Base-by-base conservation (phyloP, 2,113 vertebrate species). In the Gorilla gorilla region DNA sequence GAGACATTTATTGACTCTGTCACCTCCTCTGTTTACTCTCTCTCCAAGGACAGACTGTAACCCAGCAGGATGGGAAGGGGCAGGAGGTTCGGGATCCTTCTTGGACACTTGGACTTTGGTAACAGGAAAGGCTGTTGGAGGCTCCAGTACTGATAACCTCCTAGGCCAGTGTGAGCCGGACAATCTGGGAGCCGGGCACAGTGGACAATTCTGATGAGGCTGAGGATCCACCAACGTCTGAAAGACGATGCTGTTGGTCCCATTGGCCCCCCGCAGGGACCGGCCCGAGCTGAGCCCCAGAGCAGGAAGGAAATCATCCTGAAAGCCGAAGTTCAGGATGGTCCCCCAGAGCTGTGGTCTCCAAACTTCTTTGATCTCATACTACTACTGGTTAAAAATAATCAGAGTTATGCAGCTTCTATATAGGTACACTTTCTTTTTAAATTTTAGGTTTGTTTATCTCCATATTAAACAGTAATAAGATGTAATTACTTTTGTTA, bases 1-100 rank as follows among this genome's bases (percentile, higher is more conserved):
- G 94, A 97, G 92, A 84, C 97, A 97, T 98, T 98, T 98, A 98
- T 98, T 98, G 98, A 98, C 97, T 97, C 97, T 98, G 96, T 98
- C 98, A 98, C 98, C 97, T 98, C 57, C 61, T 97, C 94, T 97
- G 97, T 97, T 98, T 97, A 97, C 72, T 93, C 90, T 97, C 75
- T 30, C 96, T 88, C 79, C 43, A 35, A 97, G 90, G 94, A 96
- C 94, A 98, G 94, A 95, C 94, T 96, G 95, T 90, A 84, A 96
- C 95, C 50, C 98, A 98, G 98, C 98, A 97, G 97, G 98, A 96
- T 98, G 97, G 95, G 94, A 97, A 98, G 66, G 84, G 52, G 94
- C 95, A 96, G 72, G 90, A 96, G 97, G 95, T 59, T 59, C 50
- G 45, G 57, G 52, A 66, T 97, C 83, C 57, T 93, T 79, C 86